A percentile compares a stretch with the other conserved stretches of the same genome.
Conservation (phyloP, 2,113 vertebrate species). For the Podiceps cristatus region DNA sequence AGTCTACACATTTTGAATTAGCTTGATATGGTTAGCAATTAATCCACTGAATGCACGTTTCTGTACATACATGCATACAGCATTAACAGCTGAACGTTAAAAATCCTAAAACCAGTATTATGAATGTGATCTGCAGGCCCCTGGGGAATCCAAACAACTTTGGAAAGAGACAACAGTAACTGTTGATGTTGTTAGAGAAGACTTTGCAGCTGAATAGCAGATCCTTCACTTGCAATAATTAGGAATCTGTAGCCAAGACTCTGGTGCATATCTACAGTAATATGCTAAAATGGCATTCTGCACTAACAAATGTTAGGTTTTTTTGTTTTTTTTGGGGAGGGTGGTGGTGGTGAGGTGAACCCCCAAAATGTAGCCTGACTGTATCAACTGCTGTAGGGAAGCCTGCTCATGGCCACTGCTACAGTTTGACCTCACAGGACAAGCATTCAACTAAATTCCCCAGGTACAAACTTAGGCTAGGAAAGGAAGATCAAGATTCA, state of each 20-base stretch:
- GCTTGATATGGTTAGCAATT: not conserved
- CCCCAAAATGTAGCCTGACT: not conserved
- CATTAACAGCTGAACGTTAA: not conserved
- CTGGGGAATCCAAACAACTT: not conserved
- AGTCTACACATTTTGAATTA: not conserved
- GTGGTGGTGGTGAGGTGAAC: too few species aligned
- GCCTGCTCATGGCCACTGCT: not conserved
- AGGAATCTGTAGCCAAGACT: not conserved
- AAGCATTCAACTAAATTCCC: not conserved
- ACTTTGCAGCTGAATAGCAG: not conserved
- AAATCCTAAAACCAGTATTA: not conserved
- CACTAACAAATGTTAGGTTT: not conserved
- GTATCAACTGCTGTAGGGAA: not conserved
- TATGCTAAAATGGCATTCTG: not conserved
- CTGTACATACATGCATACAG: not conserved
- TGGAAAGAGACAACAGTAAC: not conserved
- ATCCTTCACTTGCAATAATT: not conserved
- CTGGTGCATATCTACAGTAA: not conserved
- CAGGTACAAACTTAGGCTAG: not conserved
- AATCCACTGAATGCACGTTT: not conserved
- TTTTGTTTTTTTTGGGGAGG: fast-evolving
- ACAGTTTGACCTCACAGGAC: not conserved
- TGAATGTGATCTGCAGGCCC: not conserved
- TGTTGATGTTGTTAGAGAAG: not conserved
- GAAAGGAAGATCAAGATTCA: not conserved